phyloP scores from a whole-genome alignment of 1,140 invertebrate species.

The Drosophila tani region DNA sequence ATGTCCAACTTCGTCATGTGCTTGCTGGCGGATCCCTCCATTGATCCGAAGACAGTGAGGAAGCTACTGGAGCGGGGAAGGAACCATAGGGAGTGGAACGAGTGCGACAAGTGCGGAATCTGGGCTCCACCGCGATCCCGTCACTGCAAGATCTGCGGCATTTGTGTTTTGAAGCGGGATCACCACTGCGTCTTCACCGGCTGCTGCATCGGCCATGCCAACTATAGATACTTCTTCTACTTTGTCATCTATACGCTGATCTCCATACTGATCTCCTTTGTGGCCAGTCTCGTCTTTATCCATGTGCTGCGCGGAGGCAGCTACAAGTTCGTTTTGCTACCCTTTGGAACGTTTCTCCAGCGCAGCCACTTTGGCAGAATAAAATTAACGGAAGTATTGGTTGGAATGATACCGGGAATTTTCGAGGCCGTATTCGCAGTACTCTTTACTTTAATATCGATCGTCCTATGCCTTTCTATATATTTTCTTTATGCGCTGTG shows the following conservation, averaged over 20 bases:
- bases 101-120: neutral
- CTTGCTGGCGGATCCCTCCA: conserved; percentile 2
- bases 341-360: too few species aligned
- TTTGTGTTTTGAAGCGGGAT: conserved; percentile 12
- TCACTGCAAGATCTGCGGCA: conserved; percentile 4
- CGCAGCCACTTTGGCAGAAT: neutral
- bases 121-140: neutral
- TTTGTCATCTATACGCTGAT: conserved; percentile 4
- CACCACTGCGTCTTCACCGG: conserved; percentile 4
- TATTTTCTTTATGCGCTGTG: neutral
- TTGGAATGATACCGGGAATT: neutral
- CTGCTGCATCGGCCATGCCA: conserved; percentile 5
- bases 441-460: neutral
- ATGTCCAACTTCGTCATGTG: conserved; percentile 21
- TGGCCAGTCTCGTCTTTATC: neutral
- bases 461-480: neutral
- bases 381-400: neutral
- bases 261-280: neutral
- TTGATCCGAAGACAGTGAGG: neutral
- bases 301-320: neutral
- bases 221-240: conserved; percentile 16
- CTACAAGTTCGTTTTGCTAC: neutral
- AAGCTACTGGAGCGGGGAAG: neutral
- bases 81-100: neutral
- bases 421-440: neutral